A percentile compares a stretch with the other conserved stretches of the same genome.
phyloP scores from a whole-genome alignment of 2,888 invertebrate species.

The Pemphredon lugubris region DNA sequence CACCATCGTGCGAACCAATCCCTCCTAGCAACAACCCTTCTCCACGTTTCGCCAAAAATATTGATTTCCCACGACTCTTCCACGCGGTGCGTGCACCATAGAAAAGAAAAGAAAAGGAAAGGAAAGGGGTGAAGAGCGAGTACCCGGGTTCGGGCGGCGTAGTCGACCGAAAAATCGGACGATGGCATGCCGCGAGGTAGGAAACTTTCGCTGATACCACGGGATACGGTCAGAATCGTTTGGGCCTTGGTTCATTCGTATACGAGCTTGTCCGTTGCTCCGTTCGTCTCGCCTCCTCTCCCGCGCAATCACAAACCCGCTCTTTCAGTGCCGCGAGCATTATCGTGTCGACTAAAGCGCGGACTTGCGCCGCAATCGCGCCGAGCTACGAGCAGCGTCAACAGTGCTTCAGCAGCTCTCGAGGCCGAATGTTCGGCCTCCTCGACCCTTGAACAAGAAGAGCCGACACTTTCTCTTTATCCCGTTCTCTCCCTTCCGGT shows the following conservation, averaged over 20 bases:
- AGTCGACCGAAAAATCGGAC: neutral
- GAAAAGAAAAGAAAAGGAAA: no score
- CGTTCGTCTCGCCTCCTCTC: constrained; percentile 44
- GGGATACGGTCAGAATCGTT: constrained; percentile 20
- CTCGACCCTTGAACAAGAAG: constrained; percentile 60
- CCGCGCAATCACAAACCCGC: constrained; percentile 42
- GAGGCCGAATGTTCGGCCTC: constrained; percentile 74
- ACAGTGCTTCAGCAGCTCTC: constrained; percentile 74
- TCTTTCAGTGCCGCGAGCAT: constrained; percentile 41
- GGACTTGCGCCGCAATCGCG: constrained; percentile 68
- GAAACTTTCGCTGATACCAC: constrained; percentile 14
- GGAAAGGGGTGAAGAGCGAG: no score
- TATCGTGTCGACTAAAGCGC: constrained; percentile 51
- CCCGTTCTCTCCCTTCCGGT: neutral
- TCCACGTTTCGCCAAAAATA: no score
- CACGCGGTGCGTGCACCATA: no score
- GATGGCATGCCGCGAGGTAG: neutral
- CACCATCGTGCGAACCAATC: no score
- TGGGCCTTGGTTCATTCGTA: constrained; percentile 43
- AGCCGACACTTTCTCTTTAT: constrained; percentile 21
- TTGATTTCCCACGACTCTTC: no score
- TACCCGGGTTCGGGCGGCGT: no score
- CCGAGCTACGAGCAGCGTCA: constrained; percentile 66
- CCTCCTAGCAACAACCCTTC: no score
- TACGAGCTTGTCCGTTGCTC: constrained; percentile 26